These are phyloP conservation scores for Cryptotis parvus DNA, from an alignment of 2,113 vertebrate genomes.

Conservation along the genomic window DNA sequence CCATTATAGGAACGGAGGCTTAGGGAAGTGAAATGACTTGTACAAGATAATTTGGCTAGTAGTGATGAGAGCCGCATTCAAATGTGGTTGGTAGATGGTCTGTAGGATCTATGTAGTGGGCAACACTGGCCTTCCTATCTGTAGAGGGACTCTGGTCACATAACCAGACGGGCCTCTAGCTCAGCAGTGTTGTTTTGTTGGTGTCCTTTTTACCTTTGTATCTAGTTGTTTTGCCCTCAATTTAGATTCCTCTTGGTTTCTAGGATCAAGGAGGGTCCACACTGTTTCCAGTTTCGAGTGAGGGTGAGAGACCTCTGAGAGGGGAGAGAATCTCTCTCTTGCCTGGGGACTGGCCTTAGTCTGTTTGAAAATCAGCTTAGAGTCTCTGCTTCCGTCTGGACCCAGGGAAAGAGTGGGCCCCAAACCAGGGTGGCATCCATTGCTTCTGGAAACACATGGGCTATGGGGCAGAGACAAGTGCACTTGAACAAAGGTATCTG, in stretches of 20 bases:
- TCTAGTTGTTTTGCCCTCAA: neutral
- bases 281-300: neutral
- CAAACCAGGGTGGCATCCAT: neutral
- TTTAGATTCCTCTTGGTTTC: neutral
- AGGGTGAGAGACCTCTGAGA: neutral
- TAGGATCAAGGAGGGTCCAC: neutral
- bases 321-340: neutral
- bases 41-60: neutral
- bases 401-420: neutral
- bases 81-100: neutral
- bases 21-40: constrained; percentile 7
- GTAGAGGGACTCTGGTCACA: neutral
- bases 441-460: neutral
- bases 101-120: neutral
- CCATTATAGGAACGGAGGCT: neutral
- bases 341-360: no score
- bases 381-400: neutral
- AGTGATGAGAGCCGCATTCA: neutral
- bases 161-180: neutral
- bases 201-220: neutral
- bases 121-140: neutral
- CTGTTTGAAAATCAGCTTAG: neutral
- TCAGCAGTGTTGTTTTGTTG: neutral
- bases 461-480: accelerated
- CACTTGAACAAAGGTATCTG: neutral